A percentile compares a stretch with the other conserved stretches of the same genome.
phyloP scores from a whole-genome alignment of 1,140 invertebrate species.

The Myzus persicae region DNA sequence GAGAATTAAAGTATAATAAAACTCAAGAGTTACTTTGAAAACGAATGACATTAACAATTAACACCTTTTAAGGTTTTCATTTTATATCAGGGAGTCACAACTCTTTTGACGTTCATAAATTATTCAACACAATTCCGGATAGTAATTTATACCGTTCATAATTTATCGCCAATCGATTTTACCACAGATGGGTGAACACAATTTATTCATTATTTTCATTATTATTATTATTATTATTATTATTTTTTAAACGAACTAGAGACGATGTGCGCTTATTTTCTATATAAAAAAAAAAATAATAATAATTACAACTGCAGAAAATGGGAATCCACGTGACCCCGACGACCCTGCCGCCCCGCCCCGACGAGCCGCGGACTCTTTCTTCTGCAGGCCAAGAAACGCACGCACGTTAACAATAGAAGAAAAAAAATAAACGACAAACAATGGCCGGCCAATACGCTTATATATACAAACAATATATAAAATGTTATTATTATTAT shows the following conservation, averaged over 20 bases:
- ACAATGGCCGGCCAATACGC: constrained; percentile 29
- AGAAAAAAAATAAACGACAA: constrained; percentile 19
- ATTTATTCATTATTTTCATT: constrained; percentile 30
- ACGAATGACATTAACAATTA: constrained; percentile 46
- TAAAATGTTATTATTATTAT: constrained; percentile 39
- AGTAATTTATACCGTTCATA: constrained; percentile 35
- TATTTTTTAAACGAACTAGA: not conserved
- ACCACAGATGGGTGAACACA: not conserved
- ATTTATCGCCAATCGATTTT: constrained; percentile 44
- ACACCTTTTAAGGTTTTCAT: constrained; percentile 7
- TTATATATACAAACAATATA: constrained; percentile 11
- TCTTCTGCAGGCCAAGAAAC: not conserved
- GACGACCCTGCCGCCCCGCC: not conserved
- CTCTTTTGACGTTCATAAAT: constrained; percentile 18
- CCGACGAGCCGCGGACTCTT: not conserved
- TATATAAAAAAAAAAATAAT: not conserved
- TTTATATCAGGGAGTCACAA: not conserved
- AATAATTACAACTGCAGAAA: constrained; percentile 37
- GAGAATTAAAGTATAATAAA: not conserved
- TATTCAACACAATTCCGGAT: constrained; percentile 9
- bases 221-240: constrained; percentile 13
- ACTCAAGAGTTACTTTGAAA: not conserved
- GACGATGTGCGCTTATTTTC: not conserved
- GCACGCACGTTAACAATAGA: constrained; percentile 38
- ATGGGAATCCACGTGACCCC: constrained; percentile 21